These are phyloP conservation scores for Sebastes jordani DNA, from an alignment of 2,797 vertebrate genomes.

Conservation along the genomic window DNA sequence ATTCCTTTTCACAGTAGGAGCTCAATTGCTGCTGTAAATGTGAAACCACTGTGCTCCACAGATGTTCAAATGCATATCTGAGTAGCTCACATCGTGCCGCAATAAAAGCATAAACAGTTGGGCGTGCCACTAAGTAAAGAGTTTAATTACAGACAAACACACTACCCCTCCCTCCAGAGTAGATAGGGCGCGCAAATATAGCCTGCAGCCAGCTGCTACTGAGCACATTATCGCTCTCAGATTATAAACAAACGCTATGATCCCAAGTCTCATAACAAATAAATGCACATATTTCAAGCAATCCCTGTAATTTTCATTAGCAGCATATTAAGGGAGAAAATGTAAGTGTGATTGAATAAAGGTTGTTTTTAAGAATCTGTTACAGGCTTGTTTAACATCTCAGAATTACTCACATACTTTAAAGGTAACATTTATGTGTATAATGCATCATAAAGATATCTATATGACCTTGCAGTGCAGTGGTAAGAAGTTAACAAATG, in stretches of 20 bases:
- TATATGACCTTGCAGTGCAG: background rate
- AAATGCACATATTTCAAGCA: background rate
- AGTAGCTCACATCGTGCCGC: background rate
- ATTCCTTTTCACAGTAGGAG: background rate
- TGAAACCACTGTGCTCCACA: background rate
- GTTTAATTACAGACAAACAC: constrained; percentile 72
- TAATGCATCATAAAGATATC: background rate
- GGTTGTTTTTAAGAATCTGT: background rate
- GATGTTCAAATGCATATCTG: constrained; percentile 23
- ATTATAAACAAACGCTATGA: constrained; percentile 36
- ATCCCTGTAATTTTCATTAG: background rate
- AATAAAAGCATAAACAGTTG: constrained; percentile 49
- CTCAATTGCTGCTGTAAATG: background rate
- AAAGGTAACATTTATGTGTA: background rate
- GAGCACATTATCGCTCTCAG: constrained; percentile 25
- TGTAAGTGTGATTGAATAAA: background rate
- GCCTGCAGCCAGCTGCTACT: constrained; percentile 57
- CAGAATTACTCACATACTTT: background rate
- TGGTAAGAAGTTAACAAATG: background rate
- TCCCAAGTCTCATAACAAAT: background rate
- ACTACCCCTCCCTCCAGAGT: constrained; percentile 52
- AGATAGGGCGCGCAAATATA: constrained; percentile 67
- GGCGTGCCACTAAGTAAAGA: constrained; percentile 57
- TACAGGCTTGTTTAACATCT: background rate
- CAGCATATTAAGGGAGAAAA: background rate